Evolutionary conservation across 2,113 vertebrate genomes (phyloP), one percentile per base, ranked within the genome.

Genomic region (Hipposideros armiger): DNA sequence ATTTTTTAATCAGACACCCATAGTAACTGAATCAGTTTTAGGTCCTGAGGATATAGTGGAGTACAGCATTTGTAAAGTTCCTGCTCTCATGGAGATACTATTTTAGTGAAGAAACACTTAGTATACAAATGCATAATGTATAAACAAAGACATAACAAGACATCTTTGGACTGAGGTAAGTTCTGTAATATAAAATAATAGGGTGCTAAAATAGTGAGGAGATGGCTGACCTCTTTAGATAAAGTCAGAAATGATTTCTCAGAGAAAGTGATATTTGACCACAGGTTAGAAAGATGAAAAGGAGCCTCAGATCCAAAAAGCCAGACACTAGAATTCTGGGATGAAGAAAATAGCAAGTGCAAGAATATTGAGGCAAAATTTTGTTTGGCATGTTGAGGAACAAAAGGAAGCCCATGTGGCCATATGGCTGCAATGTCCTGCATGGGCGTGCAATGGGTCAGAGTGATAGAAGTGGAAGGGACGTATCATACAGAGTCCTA

Each of bases 201-300:
- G 20, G 11, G 14, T 15, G 50, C 1, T 45, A 24, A 40, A 7
- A 80, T 17, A 70, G 4, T 42, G 22, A 76, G n/a, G 17, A 17
- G 24, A 58, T 67, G 24, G 36, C 5, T 28, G 11, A 84, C 5
- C 10, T 85, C 54, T 64, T 95, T 4, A 90, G 26, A 74, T 50
- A 47, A 95, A 92, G 40, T 42, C 58, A 87, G 64, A 64, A 73
- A 62, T 22, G 9, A 78, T 52, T 78, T 52, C 42, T 89, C 30
- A 47, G 20, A 64, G 62, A 82, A 60, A 73, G 28, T 72, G 30
- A 52, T 32, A 54, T 72, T 58, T 89, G 60, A 82, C 13, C 24
- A 78, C 2, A 73, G 13, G 42, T 24, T 47, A 52, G 72, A 92
- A 87, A 85, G 67, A 77, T 26, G 16, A 95, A 58, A 87, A 84